Evolutionary conservation across 2,888 invertebrate genomes (phyloP), one percentile per base, ranked within the genome.

Genomic region (Lomographa bimaculata): DNA sequence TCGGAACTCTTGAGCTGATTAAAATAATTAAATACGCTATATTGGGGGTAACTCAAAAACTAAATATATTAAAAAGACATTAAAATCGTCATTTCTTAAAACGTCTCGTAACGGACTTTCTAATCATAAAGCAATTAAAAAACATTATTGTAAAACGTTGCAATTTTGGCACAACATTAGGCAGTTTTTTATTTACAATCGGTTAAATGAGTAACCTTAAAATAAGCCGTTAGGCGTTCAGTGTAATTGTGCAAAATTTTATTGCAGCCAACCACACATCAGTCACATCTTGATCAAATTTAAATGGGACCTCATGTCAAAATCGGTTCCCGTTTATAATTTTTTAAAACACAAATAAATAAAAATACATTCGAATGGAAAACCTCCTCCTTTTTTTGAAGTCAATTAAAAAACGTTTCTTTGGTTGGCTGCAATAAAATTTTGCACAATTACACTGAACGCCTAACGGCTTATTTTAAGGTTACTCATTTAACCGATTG

Each of bases 61-160:
- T 4, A 14, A 14, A 4, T 4, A 14, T 14, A 14, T 14, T 14
- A 4, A 19, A 26, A 26, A 29, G 12, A 9, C 14, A 24, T 11
- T 14, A 14, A 14, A 14, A 2, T 14, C 14, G 4, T 14, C 4
- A 23, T 11, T 27, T 34, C 14, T 9, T 3, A 6, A 27, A 46
- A 36, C 54, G 26, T 26, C 39, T 38, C 50, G 53, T 56, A 50
- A 12, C 39, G 6, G 7, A 56, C 70, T 75, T 78, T 77, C 71
- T 69, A 71, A 60, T 60, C 54, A 47, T 70, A 64, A 73, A 72
- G 64, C 50, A 35, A 41, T 26, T 26, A 30, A 7, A 20, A 27
- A 32, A 32, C 14, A 32, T 18, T 18, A 18, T 21, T 27, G 7
- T 23, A 57, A 58, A 32, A 56, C 40, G 38, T 42, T 40, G 65